Evolutionary conservation across 2,113 vertebrate genomes (phyloP).

Genomic region (Serinus canaria): DNA sequence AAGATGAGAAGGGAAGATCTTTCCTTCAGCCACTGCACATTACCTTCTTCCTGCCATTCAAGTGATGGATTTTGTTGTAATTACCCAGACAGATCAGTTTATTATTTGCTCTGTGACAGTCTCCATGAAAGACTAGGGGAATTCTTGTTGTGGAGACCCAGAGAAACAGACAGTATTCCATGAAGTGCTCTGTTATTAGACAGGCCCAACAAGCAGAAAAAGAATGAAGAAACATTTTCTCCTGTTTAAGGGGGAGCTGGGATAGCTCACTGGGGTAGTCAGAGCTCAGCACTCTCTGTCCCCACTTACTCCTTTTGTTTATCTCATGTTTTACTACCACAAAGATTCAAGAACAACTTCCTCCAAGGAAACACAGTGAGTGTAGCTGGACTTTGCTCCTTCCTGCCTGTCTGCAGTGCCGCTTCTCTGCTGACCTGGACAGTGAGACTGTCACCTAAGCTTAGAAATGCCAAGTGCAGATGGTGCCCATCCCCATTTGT

Average conservation of each 20-base stretch:
- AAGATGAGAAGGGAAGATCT: not conserved
- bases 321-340: not conserved
- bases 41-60: not conserved
- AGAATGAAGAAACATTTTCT: not conserved
- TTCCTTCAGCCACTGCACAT: not conserved
- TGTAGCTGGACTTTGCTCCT: not conserved
- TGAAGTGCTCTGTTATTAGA: not conserved
- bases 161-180: not conserved
- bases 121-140: not conserved
- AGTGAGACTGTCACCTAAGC: not conserved
- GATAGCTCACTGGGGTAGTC: not conserved
- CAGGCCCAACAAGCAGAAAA: not conserved
- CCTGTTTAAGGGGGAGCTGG: not conserved
- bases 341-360: not conserved
- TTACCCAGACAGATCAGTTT: not conserved
- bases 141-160: not conserved
- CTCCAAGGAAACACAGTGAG: not conserved
- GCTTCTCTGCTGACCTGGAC: not conserved
- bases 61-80: not conserved
- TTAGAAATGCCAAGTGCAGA: not conserved
- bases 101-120: not conserved
- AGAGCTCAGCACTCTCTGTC: not conserved
- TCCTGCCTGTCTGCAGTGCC: not conserved
- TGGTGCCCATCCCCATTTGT: accelerated
- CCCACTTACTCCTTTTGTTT: not conserved